Base-by-base conservation (phyloP, 2,797 vertebrate genomes). In the Betta splendens region DNA sequence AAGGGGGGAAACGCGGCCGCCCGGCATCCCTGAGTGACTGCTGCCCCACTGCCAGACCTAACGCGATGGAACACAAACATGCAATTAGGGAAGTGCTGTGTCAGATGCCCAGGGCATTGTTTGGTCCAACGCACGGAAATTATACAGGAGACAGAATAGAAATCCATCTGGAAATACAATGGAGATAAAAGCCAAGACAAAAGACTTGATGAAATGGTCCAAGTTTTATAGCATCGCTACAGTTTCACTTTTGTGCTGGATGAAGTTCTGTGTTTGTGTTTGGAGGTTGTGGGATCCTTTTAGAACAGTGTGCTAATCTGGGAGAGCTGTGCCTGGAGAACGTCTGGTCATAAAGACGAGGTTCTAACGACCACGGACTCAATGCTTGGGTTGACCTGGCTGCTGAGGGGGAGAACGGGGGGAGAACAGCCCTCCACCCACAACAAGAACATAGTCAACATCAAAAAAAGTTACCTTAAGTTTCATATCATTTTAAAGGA, bases 41-140 rank as follows among this genome's bases (percentile, higher is more conserved):
- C 65, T 64, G 62, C 53, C 72, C 61, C 61, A 15, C 66, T 81
- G 85, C 72, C 73, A 87, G 76, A 60, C 62, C 55, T 68, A 54
- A 79, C 80, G 71, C 25, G 39, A 79, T 77, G 73, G 63, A 88
- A 77, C 69, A 54, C 79, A 86, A 89, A 89, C 87, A 83, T 89
- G 76, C 68, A 88, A 90, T 92, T 87, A 88, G 21, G 73, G 58
- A 56, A 63, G 57, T 65, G 85, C 88, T 83, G 91, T 90, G 47
- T 89, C 81, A 79, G 72, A 73, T 44, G 46, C 59, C 37, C 23
- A 56, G 65, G 72, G 69, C 25, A 83, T 83, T 86, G 83, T 87
- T 83, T 66, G 67, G 75, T 65, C 47, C 53, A 82, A 75, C 28
- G 53, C 58, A 62, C 12, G 26, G 58, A n/a, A 78, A 75, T 86